phyloP scores from a whole-genome alignment of 1,140 invertebrate genomes.

The Hypsibius dujardini region DNA sequence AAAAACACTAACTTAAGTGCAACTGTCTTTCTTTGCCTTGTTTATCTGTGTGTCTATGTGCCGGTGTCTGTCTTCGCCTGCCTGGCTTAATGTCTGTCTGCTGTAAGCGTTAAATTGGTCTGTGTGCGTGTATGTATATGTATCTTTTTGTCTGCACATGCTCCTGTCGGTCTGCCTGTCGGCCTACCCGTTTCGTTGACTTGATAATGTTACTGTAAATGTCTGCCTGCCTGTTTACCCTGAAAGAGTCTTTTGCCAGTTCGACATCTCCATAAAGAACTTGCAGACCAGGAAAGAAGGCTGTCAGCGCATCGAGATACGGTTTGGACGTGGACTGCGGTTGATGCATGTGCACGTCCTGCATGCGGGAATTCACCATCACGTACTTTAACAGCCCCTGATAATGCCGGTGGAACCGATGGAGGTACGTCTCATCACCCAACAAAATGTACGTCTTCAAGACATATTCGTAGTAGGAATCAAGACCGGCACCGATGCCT shows the following conservation, averaged over 20 bases:
- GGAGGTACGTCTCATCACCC: constrained; percentile 70
- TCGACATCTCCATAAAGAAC: constrained; percentile 41
- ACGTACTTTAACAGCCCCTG: constrained; percentile 96
- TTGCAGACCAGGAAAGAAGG: constrained; percentile 94
- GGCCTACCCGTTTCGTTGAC: background rate
- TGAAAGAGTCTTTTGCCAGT: constrained; percentile 25
- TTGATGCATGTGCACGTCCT: constrained; percentile 96
- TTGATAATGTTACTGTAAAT: constrained; percentile 15
- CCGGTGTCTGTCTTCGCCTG: too few relatives aligned
- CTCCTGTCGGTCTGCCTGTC: too few relatives aligned
- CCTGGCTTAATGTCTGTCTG: too few relatives aligned
- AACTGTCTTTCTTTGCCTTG: too few relatives aligned
- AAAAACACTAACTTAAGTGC: too few relatives aligned
- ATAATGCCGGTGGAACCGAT: constrained; percentile 83
- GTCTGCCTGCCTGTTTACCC: constrained; percentile 21
- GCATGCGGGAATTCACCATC: constrained; percentile 62
- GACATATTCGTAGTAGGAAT: constrained; percentile 96
- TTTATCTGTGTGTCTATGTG: too few relatives aligned
- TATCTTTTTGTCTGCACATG: too few relatives aligned
- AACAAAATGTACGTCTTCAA: constrained; percentile 63
- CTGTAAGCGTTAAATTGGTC: too few relatives aligned
- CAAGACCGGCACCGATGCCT: constrained; percentile 94
- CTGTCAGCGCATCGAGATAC: constrained; percentile 90
- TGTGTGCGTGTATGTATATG: too few relatives aligned
- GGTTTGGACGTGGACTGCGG: constrained; percentile 83